Base-by-base conservation (phyloP, 2,113 vertebrate species). In the Scopus umbretta region DNA sequence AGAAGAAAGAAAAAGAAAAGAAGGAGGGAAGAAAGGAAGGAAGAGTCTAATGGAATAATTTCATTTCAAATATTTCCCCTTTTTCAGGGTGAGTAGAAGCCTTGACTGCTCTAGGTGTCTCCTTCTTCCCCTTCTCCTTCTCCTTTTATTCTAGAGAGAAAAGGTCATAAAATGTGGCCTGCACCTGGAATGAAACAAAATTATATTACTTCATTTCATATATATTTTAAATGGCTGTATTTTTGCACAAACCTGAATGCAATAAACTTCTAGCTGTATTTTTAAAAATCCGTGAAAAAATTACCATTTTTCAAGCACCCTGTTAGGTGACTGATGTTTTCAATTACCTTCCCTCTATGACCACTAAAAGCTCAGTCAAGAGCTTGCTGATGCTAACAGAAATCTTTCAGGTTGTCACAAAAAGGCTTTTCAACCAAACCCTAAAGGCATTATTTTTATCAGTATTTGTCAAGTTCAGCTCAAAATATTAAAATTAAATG, bases 401-500 rank as follows among this genome's bases (percentile, higher is more conserved):
- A 71, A 84, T 81, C 80, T 96, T 92, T 73, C 70, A 90, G 76
- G 43, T 63, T 79, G 84, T 58, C 85, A 96, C 66, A 70, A 80
- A 94, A 85, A 90, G 10, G 29, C 53, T 94, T 95, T 91, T 88
- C 86, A 90, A 80, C 36, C 52, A 83, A 80, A 80, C 68, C 86
- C 92, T 38, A 58, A 49, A 88, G 92, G 90, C 56, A 78, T 42
- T 86, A 91, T 93, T 95, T 93, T 96, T 96, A 96, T 96, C 92
- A 61, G 34, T 75, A 94, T 96, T 97, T 96, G 59, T 90, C 55
- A 93, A 90, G 83, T 95, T 95, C 75, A 78, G 80, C 52, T 90
- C 82, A 88, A 90, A 96, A 95, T 95, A 93, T 86, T 94, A 90
- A 96, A 97, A 95, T 85, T 85, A 94, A 93, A 92, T 86, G 75